These are phyloP conservation scores for Felis chaus DNA, from an alignment of 2,113 vertebrate genomes.

Conservation along the genomic window DNA sequence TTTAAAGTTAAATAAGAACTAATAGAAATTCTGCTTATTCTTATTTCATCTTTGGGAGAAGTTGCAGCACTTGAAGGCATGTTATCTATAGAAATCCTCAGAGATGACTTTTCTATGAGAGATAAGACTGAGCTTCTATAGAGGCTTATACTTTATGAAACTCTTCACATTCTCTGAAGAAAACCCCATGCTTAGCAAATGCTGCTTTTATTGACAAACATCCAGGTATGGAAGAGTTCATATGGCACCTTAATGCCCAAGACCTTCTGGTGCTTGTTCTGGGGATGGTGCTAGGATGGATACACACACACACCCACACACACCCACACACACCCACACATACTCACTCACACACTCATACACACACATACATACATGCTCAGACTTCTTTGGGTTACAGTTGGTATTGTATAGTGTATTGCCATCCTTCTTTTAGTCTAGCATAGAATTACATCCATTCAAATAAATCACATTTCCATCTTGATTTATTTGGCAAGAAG, in stretches of 20 bases:
- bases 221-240: background rate
- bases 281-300: background rate
- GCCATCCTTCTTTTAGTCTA: background rate
- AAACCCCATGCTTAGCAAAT: background rate
- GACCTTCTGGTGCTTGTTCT: background rate
- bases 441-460: background rate
- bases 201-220: background rate
- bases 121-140: background rate
- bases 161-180: background rate
- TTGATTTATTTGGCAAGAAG: slow-evolving; percentile 33
- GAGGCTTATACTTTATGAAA: background rate
- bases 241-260: background rate
- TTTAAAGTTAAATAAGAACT: slow-evolving; percentile 15
- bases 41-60: background rate
- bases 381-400: background rate
- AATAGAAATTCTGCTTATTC: background rate
- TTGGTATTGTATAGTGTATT: background rate
- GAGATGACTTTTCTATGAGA: background rate
- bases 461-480: slow-evolving; percentile 8
- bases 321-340: accelerated
- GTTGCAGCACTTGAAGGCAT: background rate
- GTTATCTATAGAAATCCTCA: slow-evolving; percentile 7
- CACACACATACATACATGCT: background rate
- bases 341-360: background rate
- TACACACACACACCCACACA: accelerated